phyloP scores from a whole-genome alignment of 2,797 vertebrate genomes.

The Phalanger gymnotis region DNA sequence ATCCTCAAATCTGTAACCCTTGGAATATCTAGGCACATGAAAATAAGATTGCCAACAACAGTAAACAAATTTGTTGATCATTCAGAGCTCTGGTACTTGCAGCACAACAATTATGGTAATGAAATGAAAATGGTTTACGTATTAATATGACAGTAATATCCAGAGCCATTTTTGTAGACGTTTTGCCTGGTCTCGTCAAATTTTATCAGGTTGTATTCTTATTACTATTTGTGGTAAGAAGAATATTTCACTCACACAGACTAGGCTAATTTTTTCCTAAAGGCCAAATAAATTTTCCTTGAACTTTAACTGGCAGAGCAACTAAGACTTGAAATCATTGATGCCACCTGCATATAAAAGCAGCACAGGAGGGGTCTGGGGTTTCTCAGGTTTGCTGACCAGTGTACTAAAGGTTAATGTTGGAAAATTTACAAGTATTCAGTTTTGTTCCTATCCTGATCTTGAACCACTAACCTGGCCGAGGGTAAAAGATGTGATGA shows the following conservation, averaged over 20 bases:
- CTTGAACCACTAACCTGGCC: not conserved
- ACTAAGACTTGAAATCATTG: not conserved
- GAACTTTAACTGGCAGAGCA: not conserved
- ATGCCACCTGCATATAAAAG: not conserved
- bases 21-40: not conserved
- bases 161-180: conserved; percentile 4
- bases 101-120: not conserved
- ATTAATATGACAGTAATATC: not conserved
- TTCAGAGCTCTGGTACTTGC: not conserved
- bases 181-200: not conserved
- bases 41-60: not conserved
- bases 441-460: not conserved
- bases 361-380: not conserved
- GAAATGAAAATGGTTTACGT: conserved; percentile 27
- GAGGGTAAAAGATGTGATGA: not conserved
- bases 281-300: not conserved
- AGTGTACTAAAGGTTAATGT: not conserved
- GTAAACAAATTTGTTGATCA: not conserved
- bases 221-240: not conserved
- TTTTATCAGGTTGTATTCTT: not conserved
- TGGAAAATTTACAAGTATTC: not conserved
- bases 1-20: not conserved
- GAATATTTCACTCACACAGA: not conserved
- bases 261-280: not conserved
- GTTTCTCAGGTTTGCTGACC: not conserved